Evolutionary conservation across 1,140 invertebrate species (phyloP).

Genomic region (Pararge aegeria): DNA sequence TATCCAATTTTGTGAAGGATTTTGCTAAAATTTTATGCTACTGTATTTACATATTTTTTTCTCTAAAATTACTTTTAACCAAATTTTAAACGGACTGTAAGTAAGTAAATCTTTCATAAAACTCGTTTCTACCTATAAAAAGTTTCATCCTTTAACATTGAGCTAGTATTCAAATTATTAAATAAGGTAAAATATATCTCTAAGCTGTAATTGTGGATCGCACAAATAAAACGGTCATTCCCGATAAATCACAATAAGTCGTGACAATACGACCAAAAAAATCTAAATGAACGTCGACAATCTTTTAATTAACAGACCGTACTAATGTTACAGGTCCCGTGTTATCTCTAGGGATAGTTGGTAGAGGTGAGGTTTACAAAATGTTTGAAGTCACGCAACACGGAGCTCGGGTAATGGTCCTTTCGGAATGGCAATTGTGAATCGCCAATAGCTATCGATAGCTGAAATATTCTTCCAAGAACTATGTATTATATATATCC

Average conservation of each 20-base stretch:
- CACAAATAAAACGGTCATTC: background rate
- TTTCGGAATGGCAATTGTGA: conserved; percentile 1
- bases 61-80: no score
- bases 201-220: no score
- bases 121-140: no score
- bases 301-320: conserved; percentile 62
- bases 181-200: no score
- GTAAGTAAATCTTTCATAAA: no score
- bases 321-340: conserved; percentile 46
- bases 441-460: conserved; percentile 2
- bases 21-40: no score
- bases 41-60: no score
- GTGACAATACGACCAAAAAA: conserved; percentile 56
- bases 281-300: conserved; percentile 60
- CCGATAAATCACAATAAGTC: conserved; percentile 48
- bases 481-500: no score
- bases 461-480: background rate
- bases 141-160: no score
- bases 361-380: conserved; percentile 48
- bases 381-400: conserved; percentile 68
- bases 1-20: no score
- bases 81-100: no score
- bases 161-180: no score
- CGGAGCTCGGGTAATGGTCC: conserved; percentile 42
- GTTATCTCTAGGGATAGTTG: conserved; percentile 55